Evolutionary conservation across 2,113 vertebrate species (phyloP), one percentile per base, ranked within the genome.

Genomic region (Hemichromis elongatus): DNA sequence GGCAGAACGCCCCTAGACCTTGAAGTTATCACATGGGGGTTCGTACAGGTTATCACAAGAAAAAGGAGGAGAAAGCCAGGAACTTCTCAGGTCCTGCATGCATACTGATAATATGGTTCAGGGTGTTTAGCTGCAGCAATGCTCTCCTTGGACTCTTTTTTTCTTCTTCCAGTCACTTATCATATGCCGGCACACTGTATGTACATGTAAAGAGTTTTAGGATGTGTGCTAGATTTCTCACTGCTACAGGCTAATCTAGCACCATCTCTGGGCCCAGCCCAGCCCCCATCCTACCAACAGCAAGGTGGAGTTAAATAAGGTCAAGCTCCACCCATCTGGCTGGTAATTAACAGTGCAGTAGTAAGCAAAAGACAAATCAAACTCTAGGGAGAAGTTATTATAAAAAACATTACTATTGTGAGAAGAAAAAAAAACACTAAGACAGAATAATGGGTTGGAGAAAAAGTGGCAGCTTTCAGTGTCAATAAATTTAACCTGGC

Each of bases 31-130:
- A 68, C 54, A 30, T 12, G 80, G 86, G 91, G 92, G 91, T 42
- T 85, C 91, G 89, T 83, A 68, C 28, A 93, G 95, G 95, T 84
- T 88, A 93, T 83, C 94, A 79, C 79, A 61, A 33, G 79, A 77
- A n/a, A 75, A 52, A 52, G 45, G 52, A 5, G 30, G 75, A 80
- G 83, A 80, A 92, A 84, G 79, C 92, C 90, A 88, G 91, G 93
- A 96, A 95, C 90, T 13, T 84, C 82, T 75, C 30, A 12, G 88
- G 83, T 91, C 91, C 94, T 95, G 96, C 95, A 94, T 95, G 89
- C 33, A 56, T 47, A 92, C 86, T 88, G 93, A 95, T 94, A 94
- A 80, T 13, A 93, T 90, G 59, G 35, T 9, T 9, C 79, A 93
- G 90, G 89, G 77, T 93, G 94, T 93, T 95, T 93, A 94, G 89